Conservation (phyloP, 1,140 invertebrate species). For the Drosophila truncata region DNA sequence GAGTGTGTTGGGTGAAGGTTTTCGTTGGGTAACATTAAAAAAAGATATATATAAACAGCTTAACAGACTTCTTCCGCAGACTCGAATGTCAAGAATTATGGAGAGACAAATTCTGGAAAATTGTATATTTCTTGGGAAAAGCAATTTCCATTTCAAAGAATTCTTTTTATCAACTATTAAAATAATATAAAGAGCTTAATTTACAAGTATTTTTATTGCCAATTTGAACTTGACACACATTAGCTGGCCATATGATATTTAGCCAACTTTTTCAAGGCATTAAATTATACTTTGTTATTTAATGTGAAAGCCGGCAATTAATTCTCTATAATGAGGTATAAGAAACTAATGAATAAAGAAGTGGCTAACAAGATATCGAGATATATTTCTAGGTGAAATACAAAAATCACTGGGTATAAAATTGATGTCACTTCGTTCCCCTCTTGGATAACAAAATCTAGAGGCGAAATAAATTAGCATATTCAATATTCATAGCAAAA, state of each 20-base stretch:
- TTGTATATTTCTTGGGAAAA: neutral
- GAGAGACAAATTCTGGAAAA: neutral
- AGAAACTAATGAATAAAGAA: neutral
- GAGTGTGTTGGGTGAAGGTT: slow-evolving; percentile 36
- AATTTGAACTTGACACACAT: slow-evolving; percentile 7
- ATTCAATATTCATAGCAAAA: neutral
- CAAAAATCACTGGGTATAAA: slow-evolving; percentile 12
- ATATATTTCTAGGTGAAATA: neutral
- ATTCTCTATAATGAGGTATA: neutral
- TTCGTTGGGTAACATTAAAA: neutral
- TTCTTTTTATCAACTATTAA: neutral
- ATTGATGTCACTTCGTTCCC: slow-evolving; percentile 15
- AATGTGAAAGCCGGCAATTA: neutral
- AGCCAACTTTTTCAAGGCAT: too few species aligned
- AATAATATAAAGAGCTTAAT: neutral
- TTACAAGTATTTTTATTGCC: neutral
- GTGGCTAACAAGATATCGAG: slow-evolving; percentile 7
- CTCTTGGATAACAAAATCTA: slow-evolving; percentile 5
- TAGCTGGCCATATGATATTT: neutral
- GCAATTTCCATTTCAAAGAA: neutral
- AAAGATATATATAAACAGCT: neutral
- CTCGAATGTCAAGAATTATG: slow-evolving; percentile 14
- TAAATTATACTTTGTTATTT: neutral
- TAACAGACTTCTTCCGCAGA: slow-evolving; percentile 11
- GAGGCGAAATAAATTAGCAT: slow-evolving; percentile 20